Base-by-base conservation (phyloP, 2,797 vertebrate genomes). In the Lutjanus campechanus region DNA sequence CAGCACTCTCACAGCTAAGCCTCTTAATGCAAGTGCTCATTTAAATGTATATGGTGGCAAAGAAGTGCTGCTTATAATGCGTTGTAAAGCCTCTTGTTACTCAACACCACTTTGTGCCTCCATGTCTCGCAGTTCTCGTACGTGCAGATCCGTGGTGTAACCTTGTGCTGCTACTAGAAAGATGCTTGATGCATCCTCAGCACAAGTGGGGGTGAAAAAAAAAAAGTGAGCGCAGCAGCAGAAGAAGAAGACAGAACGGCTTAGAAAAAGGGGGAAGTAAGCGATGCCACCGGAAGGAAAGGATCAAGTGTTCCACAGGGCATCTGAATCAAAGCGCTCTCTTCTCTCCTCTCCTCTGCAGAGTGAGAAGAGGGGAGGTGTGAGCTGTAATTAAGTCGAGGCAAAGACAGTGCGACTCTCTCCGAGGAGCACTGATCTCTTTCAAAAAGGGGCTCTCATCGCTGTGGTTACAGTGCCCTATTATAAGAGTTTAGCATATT, bases 231-330 rank as follows among this genome's bases (percentile, higher is more conserved):
- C 58, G 68, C 50, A 53, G 29, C 29, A 5, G 29, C 29, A 36
- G 29, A 2, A 36, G 29, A 36, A 36, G 69, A 50, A 85, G 71
- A 89, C 83, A 79, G 61, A 91, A 76, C 5, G 47, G 78, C 76
- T 86, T 67, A 73, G 80, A 83, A 65, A 66, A 63, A 36, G 29
- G 29, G 54, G 44, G 69, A 85, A 86, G 86, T 73, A 86, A 86
- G 87, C 46, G 77, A 83, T 79, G 84, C 76, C 78, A 82, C 82
- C 75, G 85, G 91, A 88, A 91, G 85, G 86, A 84, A 86, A 71
- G 89, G 89, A 89, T 89, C 72, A 76, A 91, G 85, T 81, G 87
- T 91, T 93, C 87, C 88, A 80, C 81, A 44, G 93, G 92, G 90
- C 80, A 77, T 81, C 87, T 67, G 88, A 91, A 93, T 93, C 92